Conservation (phyloP, 2,113 vertebrate genomes). For the Zosterops pallidus region DNA sequence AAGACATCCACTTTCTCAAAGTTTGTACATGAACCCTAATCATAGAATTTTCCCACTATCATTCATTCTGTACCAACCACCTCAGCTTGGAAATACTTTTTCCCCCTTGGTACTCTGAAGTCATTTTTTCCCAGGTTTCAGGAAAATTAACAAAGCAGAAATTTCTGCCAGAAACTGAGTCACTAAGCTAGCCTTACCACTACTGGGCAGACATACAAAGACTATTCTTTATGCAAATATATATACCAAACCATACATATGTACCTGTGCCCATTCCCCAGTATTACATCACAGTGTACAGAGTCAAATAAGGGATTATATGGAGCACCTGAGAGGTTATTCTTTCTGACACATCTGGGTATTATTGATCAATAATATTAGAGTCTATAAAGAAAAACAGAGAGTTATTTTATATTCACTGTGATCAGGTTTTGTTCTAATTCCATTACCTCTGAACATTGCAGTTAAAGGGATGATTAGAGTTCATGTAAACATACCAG, state of each 20-base stretch:
- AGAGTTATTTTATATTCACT: not conserved
- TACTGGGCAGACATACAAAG: not conserved
- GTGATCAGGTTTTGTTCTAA: not conserved
- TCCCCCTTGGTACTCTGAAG: not conserved
- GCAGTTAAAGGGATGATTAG: not conserved
- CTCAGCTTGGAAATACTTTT: not conserved
- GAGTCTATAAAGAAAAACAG: not conserved
- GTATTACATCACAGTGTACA: not conserved
- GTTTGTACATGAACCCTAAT: not conserved
- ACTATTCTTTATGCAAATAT: not conserved
- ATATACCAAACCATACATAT: not conserved
- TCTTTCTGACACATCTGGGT: not conserved
- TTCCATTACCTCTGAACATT: not conserved
- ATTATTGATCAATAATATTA: not conserved
- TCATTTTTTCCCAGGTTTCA: not conserved
- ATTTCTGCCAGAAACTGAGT: slow-evolving; percentile 28
- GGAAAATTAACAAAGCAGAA: not conserved
- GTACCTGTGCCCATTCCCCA: not conserved
- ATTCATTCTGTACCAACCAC: not conserved
- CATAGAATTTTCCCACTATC: not conserved
- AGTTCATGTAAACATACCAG: not conserved
- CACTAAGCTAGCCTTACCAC: not conserved
- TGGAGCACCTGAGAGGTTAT: not conserved
- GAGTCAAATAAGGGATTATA: not conserved
- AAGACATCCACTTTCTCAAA: not conserved